Evolutionary conservation across 2,888 invertebrate species (phyloP).

Genomic region (Dorcus hopei): DNA sequence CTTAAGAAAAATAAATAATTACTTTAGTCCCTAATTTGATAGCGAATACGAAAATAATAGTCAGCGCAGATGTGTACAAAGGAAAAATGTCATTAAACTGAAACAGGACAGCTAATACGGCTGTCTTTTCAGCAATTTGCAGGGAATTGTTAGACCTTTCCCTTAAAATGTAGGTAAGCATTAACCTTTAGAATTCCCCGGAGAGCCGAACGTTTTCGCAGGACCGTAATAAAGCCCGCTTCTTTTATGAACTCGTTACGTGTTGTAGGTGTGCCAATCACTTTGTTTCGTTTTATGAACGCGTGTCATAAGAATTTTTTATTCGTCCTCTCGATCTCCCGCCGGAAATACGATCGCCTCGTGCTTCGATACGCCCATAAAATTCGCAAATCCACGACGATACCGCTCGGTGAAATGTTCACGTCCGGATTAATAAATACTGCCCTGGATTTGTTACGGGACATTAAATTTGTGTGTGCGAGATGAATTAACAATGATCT

Average conservation of each 20-base stretch:
- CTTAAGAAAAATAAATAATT: too few relatives aligned
- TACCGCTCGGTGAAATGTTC: too few relatives aligned
- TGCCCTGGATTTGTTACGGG: too few relatives aligned
- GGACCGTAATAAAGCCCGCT: conserved; percentile 43
- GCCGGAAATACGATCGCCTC: not conserved
- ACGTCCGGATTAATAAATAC: too few relatives aligned
- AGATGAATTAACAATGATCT: too few relatives aligned
- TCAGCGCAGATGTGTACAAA: not conserved
- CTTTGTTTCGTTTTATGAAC: conserved; percentile 25
- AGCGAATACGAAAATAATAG: not conserved
- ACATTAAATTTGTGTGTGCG: too few relatives aligned
- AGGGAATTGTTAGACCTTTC: conserved; percentile 30
- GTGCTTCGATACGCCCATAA: too few relatives aligned
- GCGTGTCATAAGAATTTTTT: conserved; percentile 8
- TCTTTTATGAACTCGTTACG: conserved; percentile 44
- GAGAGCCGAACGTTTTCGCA: conserved; percentile 40
- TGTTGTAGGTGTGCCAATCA: conserved; percentile 40
- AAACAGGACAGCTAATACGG: conserved; percentile 36
- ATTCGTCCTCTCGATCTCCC: not conserved
- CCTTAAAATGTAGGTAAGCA: conserved; percentile 31
- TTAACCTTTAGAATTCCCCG: conserved; percentile 34
- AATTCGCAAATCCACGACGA: too few relatives aligned
- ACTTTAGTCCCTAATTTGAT: too few relatives aligned
- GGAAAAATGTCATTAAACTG: conserved; percentile 13
- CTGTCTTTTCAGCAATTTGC: conserved; percentile 43